phyloP scores from a whole-genome alignment of 2,113 vertebrate species.

The Megatriorchis doriae region DNA sequence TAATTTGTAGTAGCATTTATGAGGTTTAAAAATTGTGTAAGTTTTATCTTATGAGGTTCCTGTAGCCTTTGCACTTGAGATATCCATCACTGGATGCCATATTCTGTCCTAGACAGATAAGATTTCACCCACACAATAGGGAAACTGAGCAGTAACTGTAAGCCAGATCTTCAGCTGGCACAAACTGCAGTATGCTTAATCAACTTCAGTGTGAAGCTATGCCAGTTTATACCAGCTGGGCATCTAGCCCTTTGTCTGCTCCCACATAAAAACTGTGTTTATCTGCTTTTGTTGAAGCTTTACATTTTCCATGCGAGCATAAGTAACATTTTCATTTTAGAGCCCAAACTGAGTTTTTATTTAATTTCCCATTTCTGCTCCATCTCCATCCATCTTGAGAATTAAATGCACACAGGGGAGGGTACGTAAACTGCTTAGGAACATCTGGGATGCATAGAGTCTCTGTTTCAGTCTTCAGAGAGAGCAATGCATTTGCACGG shows the following conservation, averaged over 20 bases:
- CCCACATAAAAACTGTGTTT: slow-evolving; percentile 49
- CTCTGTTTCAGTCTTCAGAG: background rate
- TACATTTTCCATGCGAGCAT: slow-evolving; percentile 8
- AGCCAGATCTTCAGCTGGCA: slow-evolving; percentile 53
- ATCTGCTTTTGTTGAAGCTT: slow-evolving; percentile 43
- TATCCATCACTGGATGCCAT: background rate
- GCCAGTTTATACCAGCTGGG: slow-evolving; percentile 56
- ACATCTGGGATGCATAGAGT: background rate
- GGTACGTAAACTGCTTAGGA: background rate
- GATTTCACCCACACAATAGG: slow-evolving; percentile 16
- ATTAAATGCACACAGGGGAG: background rate
- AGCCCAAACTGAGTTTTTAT: background rate
- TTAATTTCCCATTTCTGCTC: slow-evolving; percentile 12
- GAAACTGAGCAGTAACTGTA: slow-evolving; percentile 14
- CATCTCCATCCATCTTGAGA: slow-evolving; percentile 10
- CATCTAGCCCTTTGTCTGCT: slow-evolving; percentile 51
- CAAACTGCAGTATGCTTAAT: slow-evolving; percentile 19
- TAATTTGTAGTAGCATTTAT: background rate
- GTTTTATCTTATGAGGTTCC: background rate
- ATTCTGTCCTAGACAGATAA: background rate
- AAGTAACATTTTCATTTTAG: slow-evolving; percentile 23
- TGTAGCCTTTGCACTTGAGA: background rate
- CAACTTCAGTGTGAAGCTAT: slow-evolving; percentile 54
- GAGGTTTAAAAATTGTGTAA: background rate
- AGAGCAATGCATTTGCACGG: background rate